phyloP scores from a whole-genome alignment of 2,113 vertebrate genomes.

The Bubo scandiacus region DNA sequence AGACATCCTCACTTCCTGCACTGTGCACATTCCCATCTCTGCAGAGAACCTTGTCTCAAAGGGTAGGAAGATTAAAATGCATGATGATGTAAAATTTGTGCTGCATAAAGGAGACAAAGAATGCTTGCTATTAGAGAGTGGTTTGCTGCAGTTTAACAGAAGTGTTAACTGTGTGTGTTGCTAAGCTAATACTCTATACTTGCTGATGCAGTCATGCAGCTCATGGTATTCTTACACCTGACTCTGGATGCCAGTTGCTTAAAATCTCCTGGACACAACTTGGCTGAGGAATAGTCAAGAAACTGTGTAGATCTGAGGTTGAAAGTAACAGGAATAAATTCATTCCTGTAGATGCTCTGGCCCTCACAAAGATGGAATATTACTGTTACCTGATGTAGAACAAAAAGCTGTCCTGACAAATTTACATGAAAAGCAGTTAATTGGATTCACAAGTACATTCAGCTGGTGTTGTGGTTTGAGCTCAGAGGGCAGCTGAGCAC shows the following conservation, averaged over 20 bases:
- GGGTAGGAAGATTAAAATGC: background rate
- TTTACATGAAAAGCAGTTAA: background rate
- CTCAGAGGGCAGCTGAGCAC: no score
- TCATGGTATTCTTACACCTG: background rate
- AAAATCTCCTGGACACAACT: background rate
- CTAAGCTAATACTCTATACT: background rate
- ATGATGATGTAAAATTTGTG: background rate
- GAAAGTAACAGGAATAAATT: background rate
- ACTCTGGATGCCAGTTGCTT: background rate
- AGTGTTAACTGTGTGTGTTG: fast-evolving
- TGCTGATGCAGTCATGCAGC: fast-evolving
- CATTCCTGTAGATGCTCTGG: background rate
- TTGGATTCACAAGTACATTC: background rate
- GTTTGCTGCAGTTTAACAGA: background rate
- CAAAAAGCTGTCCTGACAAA: background rate
- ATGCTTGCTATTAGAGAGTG: background rate
- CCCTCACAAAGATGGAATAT: background rate
- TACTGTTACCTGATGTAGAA: background rate
- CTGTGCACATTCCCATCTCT: background rate
- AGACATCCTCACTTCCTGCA: background rate
- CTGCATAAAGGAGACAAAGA: background rate
- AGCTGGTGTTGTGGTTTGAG: background rate
- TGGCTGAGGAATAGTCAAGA: background rate
- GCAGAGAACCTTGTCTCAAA: background rate
- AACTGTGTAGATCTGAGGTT: background rate